These are phyloP conservation scores for Myotis findleyi DNA, from an alignment of 2,797 vertebrate species.

Conservation along the genomic window DNA sequence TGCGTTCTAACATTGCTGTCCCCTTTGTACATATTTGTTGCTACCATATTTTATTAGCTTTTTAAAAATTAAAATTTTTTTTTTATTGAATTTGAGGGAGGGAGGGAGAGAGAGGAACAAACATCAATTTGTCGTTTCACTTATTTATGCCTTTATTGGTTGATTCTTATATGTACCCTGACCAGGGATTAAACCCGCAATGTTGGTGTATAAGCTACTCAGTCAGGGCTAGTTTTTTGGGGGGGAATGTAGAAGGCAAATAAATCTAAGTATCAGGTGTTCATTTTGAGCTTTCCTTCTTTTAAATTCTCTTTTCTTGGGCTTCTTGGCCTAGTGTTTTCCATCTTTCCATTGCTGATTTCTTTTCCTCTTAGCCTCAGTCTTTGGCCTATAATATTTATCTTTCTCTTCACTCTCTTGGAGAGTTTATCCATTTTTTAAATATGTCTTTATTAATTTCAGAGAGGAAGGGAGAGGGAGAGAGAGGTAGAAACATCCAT, in stretches of 20 bases:
- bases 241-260: slow-evolving; percentile 8
- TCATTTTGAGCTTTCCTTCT: slow-evolving; percentile 54
- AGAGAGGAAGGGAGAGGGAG: no score
- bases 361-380: neutral
- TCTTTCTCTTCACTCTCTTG: neutral
- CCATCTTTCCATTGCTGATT: neutral
- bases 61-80: neutral
- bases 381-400: neutral
- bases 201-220: neutral
- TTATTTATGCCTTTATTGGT: neutral
- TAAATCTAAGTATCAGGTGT: slow-evolving; percentile 37
- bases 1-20: neutral
- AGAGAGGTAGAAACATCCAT: no score
- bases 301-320: slow-evolving; percentile 19
- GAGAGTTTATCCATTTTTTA: slow-evolving; percentile 31
- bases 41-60: neutral
- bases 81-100: neutral
- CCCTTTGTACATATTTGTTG: neutral
- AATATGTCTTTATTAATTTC: no score
- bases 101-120: neutral
- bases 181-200: neutral
- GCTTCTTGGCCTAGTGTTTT: neutral
- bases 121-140: neutral
- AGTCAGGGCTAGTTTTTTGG: neutral
- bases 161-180: neutral